Conservation (phyloP, 2,888 invertebrate genomes). For the Cantharis rufa region DNA sequence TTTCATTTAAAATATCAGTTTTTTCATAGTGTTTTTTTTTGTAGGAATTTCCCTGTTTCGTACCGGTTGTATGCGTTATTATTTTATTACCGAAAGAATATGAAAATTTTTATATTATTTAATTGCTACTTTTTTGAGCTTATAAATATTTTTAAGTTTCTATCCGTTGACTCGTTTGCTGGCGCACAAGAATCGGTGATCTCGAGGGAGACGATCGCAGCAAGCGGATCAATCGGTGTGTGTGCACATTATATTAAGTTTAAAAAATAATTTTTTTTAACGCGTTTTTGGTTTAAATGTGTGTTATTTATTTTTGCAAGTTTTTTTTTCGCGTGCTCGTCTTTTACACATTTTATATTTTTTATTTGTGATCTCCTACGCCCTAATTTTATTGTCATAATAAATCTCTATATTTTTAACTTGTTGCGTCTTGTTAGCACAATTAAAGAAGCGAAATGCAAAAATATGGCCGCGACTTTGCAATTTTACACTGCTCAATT, state of each 20-base stretch:
- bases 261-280: not conserved
- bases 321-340: not conserved
- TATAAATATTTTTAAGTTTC: not conserved
- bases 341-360: not conserved
- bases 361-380: not conserved
- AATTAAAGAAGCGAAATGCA: not conserved
- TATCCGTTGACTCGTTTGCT: not conserved
- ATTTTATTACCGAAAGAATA: not conserved
- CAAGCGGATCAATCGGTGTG: not conserved
- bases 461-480: not conserved
- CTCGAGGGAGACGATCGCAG: not conserved
- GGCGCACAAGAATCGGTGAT: not conserved
- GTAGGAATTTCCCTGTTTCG: slow-evolving; percentile 7
- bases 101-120: not conserved
- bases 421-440: not conserved
- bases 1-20: not conserved
- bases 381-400: not conserved
- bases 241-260: not conserved
- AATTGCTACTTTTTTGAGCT: not conserved
- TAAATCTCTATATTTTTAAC: not conserved
- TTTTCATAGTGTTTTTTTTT: not conserved
- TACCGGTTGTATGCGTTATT: slow-evolving; percentile 12
- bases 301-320: not conserved
- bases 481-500: not conserved
- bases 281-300: not conserved